Evolutionary conservation across 1,140 invertebrate genomes (phyloP), one percentile per base, ranked within the genome.

Genomic region (Galleria mellonella): DNA sequence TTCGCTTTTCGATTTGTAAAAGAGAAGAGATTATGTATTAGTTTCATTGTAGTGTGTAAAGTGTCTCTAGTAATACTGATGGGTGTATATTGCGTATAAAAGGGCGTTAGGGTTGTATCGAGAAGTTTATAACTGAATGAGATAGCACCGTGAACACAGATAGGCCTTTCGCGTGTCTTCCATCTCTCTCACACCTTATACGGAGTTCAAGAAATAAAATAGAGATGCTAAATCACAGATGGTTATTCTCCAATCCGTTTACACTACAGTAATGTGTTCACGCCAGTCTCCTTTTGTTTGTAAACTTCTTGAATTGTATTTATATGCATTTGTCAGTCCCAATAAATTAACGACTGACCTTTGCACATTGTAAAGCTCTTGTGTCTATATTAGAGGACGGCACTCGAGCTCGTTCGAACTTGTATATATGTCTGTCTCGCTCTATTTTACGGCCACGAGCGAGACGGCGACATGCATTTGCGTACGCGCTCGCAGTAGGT

Each of bases 11-110:
- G 41, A 35, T 38, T 43, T 28, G 43, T 38, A 31, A 43, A 17
- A 43, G 47, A 31, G 51, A 15, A 45, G 47, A 49, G 56, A 51
- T 58, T 52, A 48, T 55, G 47, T 45, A 41, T 41, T 44, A 44
- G 42, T 29, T 23, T 30, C 12, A 32, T 41, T 32, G 28, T 57
- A 55, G 47, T 43, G 39, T 50, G 49, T 55, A 46, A 55, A 32
- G 39, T 41, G 47, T 30, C 41, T 43, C 37, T 55, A 53, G 37
- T 55, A 55, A 53, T 55, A 47, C 17, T 6, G 17, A 6, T 23
- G 17, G 17, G n/a, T n/a, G n/a, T 23, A 23, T 23, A 23, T 6
- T n/a, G 38, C 42, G 49, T 36, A 53, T 47, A 49, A 51, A 15
- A 47, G 48, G 51, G 47, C 51, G 39, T 56, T 48, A 49, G 47